phyloP scores from a whole-genome alignment of 2,888 invertebrate genomes.

The Phortica okadai region DNA sequence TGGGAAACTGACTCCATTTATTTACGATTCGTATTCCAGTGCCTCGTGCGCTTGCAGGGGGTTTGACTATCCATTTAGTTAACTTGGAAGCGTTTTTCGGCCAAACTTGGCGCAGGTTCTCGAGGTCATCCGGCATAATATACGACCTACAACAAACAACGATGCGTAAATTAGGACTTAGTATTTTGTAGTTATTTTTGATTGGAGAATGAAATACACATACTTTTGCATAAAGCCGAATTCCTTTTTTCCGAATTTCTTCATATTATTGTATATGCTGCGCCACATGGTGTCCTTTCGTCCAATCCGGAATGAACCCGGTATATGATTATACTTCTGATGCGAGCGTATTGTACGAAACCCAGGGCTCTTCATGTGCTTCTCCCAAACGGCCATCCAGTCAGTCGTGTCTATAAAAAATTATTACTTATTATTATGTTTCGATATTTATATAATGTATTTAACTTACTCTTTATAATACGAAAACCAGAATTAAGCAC shows the following conservation, averaged over 20 bases:
- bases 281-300: conserved; percentile 95
- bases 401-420: conserved; percentile 84
- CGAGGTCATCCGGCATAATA: conserved; percentile 91
- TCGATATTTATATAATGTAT: not conserved
- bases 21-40: conserved; percentile 96
- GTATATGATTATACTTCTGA: conserved; percentile 98
- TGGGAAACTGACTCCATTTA: conserved; percentile 95
- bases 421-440: conserved; percentile 46
- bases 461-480: conserved; percentile 85
- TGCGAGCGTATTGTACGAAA: conserved; percentile 90
- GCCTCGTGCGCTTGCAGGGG: conserved; percentile 97
- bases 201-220: conserved; percentile 18
- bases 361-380: conserved; percentile 95
- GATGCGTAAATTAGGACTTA: too few species aligned
- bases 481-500: conserved; percentile 91
- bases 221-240: conserved; percentile 93
- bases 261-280: conserved; percentile 82
- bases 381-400: conserved; percentile 98
- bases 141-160: conserved; percentile 81
- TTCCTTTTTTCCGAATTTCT: conserved; percentile 79
- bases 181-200: not conserved
- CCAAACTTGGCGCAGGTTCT: conserved; percentile 90
- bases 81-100: conserved; percentile 85
- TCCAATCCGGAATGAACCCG: conserved; percentile 98
- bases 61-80: conserved; percentile 97